Evolutionary conservation across 1,140 invertebrate species (phyloP).

Genomic region (Theocolax elegans): DNA sequence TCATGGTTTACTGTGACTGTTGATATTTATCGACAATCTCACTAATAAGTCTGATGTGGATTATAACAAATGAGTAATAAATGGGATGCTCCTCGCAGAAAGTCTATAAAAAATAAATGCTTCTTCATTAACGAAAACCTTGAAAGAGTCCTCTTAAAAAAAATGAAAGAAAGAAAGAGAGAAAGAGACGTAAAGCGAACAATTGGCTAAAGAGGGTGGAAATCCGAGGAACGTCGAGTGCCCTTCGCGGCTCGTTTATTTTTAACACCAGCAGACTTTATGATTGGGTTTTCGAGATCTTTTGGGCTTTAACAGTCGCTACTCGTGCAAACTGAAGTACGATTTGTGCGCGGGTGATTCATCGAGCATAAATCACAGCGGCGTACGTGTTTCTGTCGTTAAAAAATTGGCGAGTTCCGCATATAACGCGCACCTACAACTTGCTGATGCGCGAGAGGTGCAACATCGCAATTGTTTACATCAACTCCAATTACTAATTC

Average conservation of each 20-base stretch:
- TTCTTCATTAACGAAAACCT: neutral
- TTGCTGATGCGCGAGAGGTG: neutral
- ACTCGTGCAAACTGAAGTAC: neutral
- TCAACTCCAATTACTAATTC: conserved; percentile 29
- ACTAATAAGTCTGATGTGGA: too few relatives aligned
- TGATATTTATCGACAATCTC: too few relatives aligned
- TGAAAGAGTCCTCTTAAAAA: neutral
- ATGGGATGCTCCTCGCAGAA: too few relatives aligned
- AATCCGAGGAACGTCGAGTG: neutral
- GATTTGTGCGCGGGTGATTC: neutral
- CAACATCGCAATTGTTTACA: neutral
- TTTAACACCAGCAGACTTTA: conserved; percentile 25
- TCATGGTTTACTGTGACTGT: too few relatives aligned
- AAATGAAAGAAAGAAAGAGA: neutral
- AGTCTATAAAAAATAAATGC: too few relatives aligned
- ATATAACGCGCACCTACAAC: neutral
- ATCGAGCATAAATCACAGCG: conserved; percentile 23
- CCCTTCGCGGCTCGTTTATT: conserved; percentile 26
- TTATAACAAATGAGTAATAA: too few relatives aligned
- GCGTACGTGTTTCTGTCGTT: neutral
- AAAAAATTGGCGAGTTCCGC: conserved; percentile 4
- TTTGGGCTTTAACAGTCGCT: neutral
- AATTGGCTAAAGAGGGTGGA: neutral
- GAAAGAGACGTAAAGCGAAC: too few relatives aligned
- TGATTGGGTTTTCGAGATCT: conserved; percentile 16